These are phyloP conservation scores for Ptilorrhoa leucosticta DNA, from an alignment of 2,113 vertebrate species.

Conservation along the genomic window DNA sequence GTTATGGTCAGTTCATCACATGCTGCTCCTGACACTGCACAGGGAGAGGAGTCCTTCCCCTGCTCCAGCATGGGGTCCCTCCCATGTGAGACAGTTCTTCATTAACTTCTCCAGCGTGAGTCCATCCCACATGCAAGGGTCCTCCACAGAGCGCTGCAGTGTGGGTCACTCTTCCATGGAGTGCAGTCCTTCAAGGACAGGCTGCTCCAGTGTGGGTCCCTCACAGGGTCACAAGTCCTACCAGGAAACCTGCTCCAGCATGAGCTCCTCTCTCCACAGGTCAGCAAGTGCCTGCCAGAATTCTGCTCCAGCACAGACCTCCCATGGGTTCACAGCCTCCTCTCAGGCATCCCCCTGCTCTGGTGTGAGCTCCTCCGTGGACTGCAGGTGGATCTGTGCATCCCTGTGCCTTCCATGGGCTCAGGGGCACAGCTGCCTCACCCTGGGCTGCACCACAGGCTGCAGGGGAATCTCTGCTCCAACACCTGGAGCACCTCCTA, in stretches of 20 bases:
- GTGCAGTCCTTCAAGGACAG: too few relatives aligned
- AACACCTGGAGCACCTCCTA: not conserved
- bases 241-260: not conserved
- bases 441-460: not conserved
- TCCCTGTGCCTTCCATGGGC: too few relatives aligned
- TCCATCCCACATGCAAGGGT: not conserved
- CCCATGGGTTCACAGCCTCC: not conserved
- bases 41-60: not conserved
- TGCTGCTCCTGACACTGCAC: not conserved
- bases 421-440: not conserved
- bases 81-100: not conserved
- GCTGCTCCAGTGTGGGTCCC: not conserved
- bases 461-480: not conserved
- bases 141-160: not conserved
- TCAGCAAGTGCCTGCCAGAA: not conserved
- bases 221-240: not conserved
- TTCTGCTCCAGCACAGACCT: not conserved
- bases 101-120: fast-evolving
- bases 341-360: not conserved
- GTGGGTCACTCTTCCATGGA: not conserved
- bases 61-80: not conserved
- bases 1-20: not conserved
- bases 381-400: too few relatives aligned
- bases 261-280: not conserved
- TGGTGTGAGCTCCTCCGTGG: not conserved